Base-by-base conservation (phyloP, 2,888 invertebrate genomes). In the Lydus trimaculatus region DNA sequence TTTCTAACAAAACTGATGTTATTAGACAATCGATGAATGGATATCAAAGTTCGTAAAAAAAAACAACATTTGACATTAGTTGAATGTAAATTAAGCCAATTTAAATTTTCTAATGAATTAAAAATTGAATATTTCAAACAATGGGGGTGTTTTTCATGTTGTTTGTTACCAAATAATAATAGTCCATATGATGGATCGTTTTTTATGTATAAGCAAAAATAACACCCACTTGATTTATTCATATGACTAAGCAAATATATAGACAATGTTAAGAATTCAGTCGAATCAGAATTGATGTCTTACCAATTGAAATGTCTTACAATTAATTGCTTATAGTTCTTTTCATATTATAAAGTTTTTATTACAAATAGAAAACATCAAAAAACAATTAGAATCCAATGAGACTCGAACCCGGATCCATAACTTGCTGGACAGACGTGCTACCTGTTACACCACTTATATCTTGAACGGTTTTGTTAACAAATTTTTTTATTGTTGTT, bases 171-270 rank as follows among this genome's bases (percentile, higher is more conserved):
- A 1, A 31, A 48, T 25, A 72, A 72, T 69, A 63, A 67, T 63
- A 69, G 64, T 64, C 61, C 66, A 36, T 62, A 23, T 66, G 61
- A 65, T 65, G 66, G 69, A 67, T 17, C 64, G 63, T 69, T 69
- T 69, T 62, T 2, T 25, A 36, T 62, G 31, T 63, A 58, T 58
- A 69, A 61, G 65, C 65, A 61, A 69, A 72, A 72, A 72, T 66
- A 64, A 59, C 70, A 65, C 65, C 70, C 70, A 67, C 70, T 63
- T 72, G 70, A 72, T 72, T 72, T 72, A 72, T 72, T 72, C 72
- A 72, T 70, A 70, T 72, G 72, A 72, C 72, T 70, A 72, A 72
- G 72, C 72, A 67, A 72, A 66, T 65, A 67, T 70, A 48, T 67
- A 36, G 36, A 36, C 15, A 36, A 58, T 56, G 33, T 33, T 61